phyloP scores from a whole-genome alignment of 1,140 invertebrate species.

The Sarcophaga bullata region DNA sequence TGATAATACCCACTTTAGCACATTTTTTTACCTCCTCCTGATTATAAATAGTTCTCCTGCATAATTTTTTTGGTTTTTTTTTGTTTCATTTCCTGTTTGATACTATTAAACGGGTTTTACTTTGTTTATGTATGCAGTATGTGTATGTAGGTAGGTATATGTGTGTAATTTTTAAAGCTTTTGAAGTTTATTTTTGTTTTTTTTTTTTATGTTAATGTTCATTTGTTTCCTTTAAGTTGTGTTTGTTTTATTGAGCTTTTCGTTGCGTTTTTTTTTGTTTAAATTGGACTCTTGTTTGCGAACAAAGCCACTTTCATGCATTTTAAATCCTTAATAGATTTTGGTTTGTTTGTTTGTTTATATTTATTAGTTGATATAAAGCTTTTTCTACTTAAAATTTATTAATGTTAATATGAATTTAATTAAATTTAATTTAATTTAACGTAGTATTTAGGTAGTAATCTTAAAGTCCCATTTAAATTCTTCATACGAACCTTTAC shows the following conservation, averaged over 20 bases:
- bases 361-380: background rate
- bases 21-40: background rate
- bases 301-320: slow-evolving; percentile 18
- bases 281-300: slow-evolving; percentile 22
- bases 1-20: background rate
- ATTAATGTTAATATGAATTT: too few species aligned
- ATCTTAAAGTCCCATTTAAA: background rate
- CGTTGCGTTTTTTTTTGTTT: slow-evolving; percentile 3
- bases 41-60: background rate
- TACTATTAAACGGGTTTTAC: too few species aligned
- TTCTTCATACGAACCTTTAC: slow-evolving; percentile 2
- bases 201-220: background rate
- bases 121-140: background rate
- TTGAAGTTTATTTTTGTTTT: slow-evolving; percentile 18
- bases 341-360: background rate
- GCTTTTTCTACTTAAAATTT: too few species aligned
- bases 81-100: slow-evolving; percentile 12
- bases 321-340: background rate
- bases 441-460: too few species aligned
- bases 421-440: too few species aligned
- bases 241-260: slow-evolving; percentile 28
- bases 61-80: too few species aligned
- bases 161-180: slow-evolving; percentile 18
- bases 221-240: background rate
- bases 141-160: background rate